Percentiles rank a stretch among this genome's conserved stretches.
Evolutionary conservation across 2,113 vertebrate genomes (phyloP).

Genomic region (Phalacrocorax aristotelis): DNA sequence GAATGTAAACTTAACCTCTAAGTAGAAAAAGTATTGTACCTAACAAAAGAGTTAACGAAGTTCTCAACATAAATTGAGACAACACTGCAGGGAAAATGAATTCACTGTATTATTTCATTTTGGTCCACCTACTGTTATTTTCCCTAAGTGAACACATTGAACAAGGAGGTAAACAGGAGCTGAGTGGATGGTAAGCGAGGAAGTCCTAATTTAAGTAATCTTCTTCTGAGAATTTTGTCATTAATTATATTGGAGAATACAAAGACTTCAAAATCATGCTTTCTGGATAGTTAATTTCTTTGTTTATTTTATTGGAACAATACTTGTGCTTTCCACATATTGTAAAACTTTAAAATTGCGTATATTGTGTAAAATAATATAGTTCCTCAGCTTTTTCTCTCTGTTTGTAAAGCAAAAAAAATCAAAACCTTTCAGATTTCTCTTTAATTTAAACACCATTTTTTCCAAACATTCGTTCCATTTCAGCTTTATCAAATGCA

Average conservation of each 20-base stretch:
- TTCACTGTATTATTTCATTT: background rate
- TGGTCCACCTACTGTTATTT: background rate
- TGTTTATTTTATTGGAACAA: background rate
- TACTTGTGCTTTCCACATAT: background rate
- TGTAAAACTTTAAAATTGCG: background rate
- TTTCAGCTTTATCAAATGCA: background rate
- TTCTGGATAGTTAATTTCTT: background rate
- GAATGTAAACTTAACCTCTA: background rate
- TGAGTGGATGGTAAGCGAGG: background rate
- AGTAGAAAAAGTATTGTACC: background rate
- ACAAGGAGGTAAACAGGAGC: background rate
- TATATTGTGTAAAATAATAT: background rate
- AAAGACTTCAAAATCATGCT: background rate
- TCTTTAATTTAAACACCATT: background rate
- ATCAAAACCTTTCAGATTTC: background rate
- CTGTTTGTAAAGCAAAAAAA: background rate
- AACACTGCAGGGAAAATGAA: background rate
- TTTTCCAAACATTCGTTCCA: background rate
- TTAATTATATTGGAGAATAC: background rate
- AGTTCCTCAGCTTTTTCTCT: background rate
- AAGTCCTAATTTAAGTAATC: background rate
- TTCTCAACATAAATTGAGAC: background rate
- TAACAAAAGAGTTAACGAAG: background rate
- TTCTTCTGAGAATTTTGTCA: background rate
- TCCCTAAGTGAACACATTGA: background rate